Conservation (phyloP, 2,797 vertebrate species). For the Diplodus sargus region DNA sequence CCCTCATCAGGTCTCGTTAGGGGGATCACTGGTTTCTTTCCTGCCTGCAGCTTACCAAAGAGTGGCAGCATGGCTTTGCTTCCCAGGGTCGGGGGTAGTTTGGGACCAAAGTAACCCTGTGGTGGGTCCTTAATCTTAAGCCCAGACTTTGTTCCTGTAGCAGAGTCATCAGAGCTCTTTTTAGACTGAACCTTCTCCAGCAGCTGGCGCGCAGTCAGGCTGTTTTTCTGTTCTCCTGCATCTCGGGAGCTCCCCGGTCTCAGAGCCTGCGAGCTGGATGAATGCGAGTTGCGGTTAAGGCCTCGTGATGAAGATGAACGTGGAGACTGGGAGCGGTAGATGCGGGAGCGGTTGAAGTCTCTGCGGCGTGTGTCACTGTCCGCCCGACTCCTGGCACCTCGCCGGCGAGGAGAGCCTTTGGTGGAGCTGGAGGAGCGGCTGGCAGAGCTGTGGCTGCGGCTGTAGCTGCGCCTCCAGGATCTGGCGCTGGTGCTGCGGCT, state of each 20-base stretch:
- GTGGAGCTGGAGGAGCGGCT: slow-evolving; percentile 90
- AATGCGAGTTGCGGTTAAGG: slow-evolving; percentile 79
- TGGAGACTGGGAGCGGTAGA: slow-evolving; percentile 96
- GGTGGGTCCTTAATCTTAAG: slow-evolving; percentile 97
- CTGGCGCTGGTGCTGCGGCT: slow-evolving; percentile 94
- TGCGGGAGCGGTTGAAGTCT: slow-evolving; percentile 94
- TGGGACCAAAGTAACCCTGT: slow-evolving; percentile 97
- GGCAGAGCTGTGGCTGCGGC: slow-evolving; percentile 92
- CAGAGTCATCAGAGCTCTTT: slow-evolving; percentile 84
- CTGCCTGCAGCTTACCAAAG: slow-evolving; percentile 94
- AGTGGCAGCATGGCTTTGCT: slow-evolving; percentile 94
- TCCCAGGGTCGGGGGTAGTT: slow-evolving; percentile 92
- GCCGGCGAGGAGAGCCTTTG: slow-evolving; percentile 84
- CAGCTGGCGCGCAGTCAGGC: slow-evolving; percentile 92
- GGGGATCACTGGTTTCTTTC: slow-evolving; percentile 86
- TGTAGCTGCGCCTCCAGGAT: slow-evolving; percentile 94
- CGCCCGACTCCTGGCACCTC: slow-evolving; percentile 83
- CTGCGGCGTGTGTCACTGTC: slow-evolving; percentile 88
- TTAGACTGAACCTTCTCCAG: slow-evolving; percentile 95
- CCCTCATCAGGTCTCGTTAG: slow-evolving; percentile 86
- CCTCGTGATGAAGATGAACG: slow-evolving; percentile 86
- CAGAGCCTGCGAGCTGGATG: slow-evolving; percentile 67
- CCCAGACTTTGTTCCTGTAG: slow-evolving; percentile 87
- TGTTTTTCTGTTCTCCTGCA: slow-evolving; percentile 90
- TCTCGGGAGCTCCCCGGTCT: slow-evolving; percentile 76